These are phyloP conservation scores for Drosophila quinaria DNA, from an alignment of 2,888 invertebrate genomes.

Conservation along the genomic window DNA sequence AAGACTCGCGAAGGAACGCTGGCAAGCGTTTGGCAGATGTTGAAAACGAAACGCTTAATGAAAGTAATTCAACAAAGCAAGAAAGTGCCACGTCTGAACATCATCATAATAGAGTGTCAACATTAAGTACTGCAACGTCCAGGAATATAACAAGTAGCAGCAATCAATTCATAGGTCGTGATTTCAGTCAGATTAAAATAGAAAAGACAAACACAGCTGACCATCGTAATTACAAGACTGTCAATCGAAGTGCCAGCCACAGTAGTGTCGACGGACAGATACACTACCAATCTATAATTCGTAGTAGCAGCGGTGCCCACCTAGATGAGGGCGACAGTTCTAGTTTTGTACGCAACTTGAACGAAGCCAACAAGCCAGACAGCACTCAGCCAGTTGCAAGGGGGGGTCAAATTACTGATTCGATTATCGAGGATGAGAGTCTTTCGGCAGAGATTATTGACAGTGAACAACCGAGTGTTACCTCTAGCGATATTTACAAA, in stretches of 20 bases:
- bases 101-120: background rate
- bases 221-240: conserved; percentile 55
- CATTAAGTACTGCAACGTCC: background rate
- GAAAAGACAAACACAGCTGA: background rate
- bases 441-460: conserved; percentile 63
- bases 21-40: conserved; percentile 69
- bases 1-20: conserved; percentile 68
- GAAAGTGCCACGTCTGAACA: background rate
- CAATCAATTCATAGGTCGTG: background rate
- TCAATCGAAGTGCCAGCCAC: conserved; percentile 21
- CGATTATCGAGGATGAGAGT: conserved; percentile 60
- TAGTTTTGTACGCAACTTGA: conserved; percentile 58
- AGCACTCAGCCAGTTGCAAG: conserved; percentile 54
- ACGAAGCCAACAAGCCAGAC: conserved; percentile 11
- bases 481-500: conserved; percentile 53
- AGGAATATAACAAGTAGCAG: background rate
- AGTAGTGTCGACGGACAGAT: conserved; percentile 45
- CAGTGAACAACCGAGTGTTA: conserved; percentile 41
- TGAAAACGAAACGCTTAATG: conserved; percentile 7
- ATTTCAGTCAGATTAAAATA: background rate
- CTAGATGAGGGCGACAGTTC: conserved; percentile 60
- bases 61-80: conserved; percentile 47
- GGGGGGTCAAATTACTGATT: conserved; percentile 53
- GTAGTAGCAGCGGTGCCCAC: conserved; percentile 52
- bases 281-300: conserved; percentile 67